Evolutionary conservation across 2,888 invertebrate genomes (phyloP), one percentile per base, ranked within the genome.

Genomic region (Neuroscelio doddi): DNA sequence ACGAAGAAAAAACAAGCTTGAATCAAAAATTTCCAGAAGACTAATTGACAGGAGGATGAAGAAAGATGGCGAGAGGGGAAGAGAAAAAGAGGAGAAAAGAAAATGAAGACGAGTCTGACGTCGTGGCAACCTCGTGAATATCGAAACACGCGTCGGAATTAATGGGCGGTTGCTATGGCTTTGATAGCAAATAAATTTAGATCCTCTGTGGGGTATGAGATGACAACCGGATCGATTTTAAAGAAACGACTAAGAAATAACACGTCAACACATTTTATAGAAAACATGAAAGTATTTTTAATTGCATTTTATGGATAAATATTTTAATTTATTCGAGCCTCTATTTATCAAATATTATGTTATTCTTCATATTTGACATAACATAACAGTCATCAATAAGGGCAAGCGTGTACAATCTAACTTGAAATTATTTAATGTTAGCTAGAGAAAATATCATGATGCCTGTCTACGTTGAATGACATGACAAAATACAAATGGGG

Each of bases 91-190:
- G 36, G 62, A 42, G 29, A 52, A 51, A 56, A 39, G 41, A 64
- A n/a, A n/a, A n/a, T n/a, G n/a, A n/a, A n/a, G n/a, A n/a, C n/a
- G n/a, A n/a, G n/a, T n/a, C n/a, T n/a, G n/a, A n/a, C n/a, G n/a
- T n/a, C 67, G 67, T 61, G 69, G 67, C 68, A 70, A 69, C 68
- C 70, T 68, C 59, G 69, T 73, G 73, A 72, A 73, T 72, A 72
- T 71, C 57, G 64, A 56, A 70, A 69, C 68, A 69, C 69, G 67
- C 66, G 70, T 73, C 64, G 27, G 56, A 72, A 78, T 80, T 79
- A 78, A 80, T 79, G 76, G 71, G 66, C 67, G 61, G 70, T 59
- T 58, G 49, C 47, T 57, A 53, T 14, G 26, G 46, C 12, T 3
- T 14, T 3, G 12, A 36, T 36, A 36, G 36, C 15, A 9, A 36